Evolutionary conservation across 2,888 invertebrate genomes (phyloP).

Genomic region (Phoenoteleia sp.): DNA sequence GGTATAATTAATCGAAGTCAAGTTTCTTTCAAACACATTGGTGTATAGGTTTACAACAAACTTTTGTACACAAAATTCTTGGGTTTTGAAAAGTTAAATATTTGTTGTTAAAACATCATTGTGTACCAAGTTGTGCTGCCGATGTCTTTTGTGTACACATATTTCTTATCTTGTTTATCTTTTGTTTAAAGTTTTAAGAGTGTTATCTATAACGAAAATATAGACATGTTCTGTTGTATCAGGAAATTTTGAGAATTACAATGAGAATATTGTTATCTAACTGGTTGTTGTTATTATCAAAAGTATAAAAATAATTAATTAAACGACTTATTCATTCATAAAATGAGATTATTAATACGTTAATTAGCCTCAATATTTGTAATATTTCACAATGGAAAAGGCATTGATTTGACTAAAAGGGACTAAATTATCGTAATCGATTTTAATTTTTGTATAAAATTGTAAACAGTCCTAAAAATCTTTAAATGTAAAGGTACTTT

Average conservation of each 20-base stretch:
- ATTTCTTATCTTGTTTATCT: too few species aligned
- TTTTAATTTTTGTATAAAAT: too few species aligned
- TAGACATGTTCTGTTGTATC: background rate
- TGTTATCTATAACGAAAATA: background rate
- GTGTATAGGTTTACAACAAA: background rate
- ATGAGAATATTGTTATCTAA: background rate
- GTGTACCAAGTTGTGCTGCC: background rate
- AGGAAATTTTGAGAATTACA: background rate
- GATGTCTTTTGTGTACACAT: too few species aligned
- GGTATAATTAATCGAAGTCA: background rate
- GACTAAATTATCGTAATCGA: too few species aligned
- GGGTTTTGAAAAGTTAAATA: background rate
- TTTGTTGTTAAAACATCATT: constrained; percentile 12
- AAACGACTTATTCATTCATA: too few species aligned
- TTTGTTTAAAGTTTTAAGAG: background rate
- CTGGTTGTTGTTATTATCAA: background rate
- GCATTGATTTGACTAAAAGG: too few species aligned
- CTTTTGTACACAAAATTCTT: background rate
- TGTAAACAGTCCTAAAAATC: too few species aligned
- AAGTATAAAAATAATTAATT: too few species aligned
- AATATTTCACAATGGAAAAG: too few species aligned
- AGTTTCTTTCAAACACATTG: background rate
- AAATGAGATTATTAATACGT: too few species aligned
- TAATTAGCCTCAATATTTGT: too few species aligned
- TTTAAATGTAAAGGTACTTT: too few species aligned